Evolutionary conservation across 2,113 vertebrate genomes (phyloP).

Genomic region (Pseudolaguvia tuberculata): DNA sequence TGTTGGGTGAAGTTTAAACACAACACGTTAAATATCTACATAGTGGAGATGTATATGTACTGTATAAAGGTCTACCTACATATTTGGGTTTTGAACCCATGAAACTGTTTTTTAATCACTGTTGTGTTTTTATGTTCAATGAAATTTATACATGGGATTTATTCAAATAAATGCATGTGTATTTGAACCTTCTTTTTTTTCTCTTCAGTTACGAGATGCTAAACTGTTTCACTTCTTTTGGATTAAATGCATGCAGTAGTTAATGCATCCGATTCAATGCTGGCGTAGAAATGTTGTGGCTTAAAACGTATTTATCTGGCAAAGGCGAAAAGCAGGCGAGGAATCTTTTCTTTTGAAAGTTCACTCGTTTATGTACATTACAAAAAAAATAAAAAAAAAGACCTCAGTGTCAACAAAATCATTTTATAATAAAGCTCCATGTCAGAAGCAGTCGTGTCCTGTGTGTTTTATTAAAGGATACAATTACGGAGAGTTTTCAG

Average conservation of each 20-base stretch:
- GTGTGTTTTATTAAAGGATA: not conserved
- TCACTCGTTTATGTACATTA: slow-evolving; percentile 36
- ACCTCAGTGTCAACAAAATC: slow-evolving; percentile 47
- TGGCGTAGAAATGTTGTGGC: slow-evolving; percentile 80
- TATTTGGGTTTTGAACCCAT: slow-evolving; percentile 47
- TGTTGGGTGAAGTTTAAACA: slow-evolving; percentile 14
- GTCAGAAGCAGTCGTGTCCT: not conserved
- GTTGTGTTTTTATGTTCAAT: slow-evolving; percentile 58
- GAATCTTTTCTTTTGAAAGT: slow-evolving; percentile 26
- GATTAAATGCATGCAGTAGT: slow-evolving; percentile 89
- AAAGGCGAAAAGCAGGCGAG: slow-evolving; percentile 19
- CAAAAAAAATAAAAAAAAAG: slow-evolving; percentile 26
- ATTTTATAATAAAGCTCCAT: not conserved
- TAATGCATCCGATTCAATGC: slow-evolving; percentile 93
- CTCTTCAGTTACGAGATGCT: slow-evolving; percentile 56
- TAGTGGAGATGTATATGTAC: slow-evolving; percentile 32
- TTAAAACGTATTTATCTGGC: slow-evolving; percentile 61
- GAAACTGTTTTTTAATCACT: slow-evolving; percentile 61
- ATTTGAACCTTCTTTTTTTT: slow-evolving; percentile 78
- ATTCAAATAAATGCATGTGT: slow-evolving; percentile 80
- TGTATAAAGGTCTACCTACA: slow-evolving; percentile 37
- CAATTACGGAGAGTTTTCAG: too few relatives aligned
- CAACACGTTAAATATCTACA: slow-evolving; percentile 17
- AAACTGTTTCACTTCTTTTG: slow-evolving; percentile 74
- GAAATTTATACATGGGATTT: slow-evolving; percentile 69